These are phyloP conservation scores for Paratrypauchen microcephalus DNA, from an alignment of 2,797 vertebrate genomes.

Conservation along the genomic window DNA sequence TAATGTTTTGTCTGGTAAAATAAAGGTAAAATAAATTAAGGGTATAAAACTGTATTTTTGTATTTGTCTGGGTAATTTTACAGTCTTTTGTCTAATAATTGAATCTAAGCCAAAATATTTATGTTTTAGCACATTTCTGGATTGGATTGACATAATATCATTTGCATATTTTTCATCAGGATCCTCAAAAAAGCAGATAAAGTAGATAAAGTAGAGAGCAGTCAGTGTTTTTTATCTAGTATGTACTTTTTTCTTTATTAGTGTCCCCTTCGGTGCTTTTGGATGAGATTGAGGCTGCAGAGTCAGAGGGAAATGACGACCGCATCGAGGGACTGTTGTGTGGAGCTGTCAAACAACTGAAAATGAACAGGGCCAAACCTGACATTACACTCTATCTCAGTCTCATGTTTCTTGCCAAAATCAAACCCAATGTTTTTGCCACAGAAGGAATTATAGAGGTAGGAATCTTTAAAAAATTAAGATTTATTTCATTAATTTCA, in stretches of 20 bases:
- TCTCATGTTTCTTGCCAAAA: constrained; percentile 97
- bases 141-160: too few relatives aligned
- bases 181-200: too few relatives aligned
- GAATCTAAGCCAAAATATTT: too few relatives aligned
- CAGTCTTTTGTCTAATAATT: too few relatives aligned
- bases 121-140: not conserved
- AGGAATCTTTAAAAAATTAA: constrained; percentile 19
- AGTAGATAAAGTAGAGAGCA: not conserved
- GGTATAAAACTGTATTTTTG: too few relatives aligned
- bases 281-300: constrained; percentile 94
- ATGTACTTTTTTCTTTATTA: constrained; percentile 41
- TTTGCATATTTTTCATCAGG: too few relatives aligned
- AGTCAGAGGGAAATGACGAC: constrained; percentile 93
- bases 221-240: not conserved
- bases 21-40: too few relatives aligned
- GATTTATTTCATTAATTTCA: not conserved
- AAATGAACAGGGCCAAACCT: constrained; percentile 92
- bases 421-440: constrained; percentile 97
- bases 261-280: constrained; percentile 87
- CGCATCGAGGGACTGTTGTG: constrained; percentile 94
- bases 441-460: constrained; percentile 98
- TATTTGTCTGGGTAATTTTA: too few relatives aligned
- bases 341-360: constrained; percentile 93
- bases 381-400: constrained; percentile 92
- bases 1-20: too few relatives aligned